phyloP scores from a whole-genome alignment of 2,113 vertebrate species.

The Dinomys branickii region DNA sequence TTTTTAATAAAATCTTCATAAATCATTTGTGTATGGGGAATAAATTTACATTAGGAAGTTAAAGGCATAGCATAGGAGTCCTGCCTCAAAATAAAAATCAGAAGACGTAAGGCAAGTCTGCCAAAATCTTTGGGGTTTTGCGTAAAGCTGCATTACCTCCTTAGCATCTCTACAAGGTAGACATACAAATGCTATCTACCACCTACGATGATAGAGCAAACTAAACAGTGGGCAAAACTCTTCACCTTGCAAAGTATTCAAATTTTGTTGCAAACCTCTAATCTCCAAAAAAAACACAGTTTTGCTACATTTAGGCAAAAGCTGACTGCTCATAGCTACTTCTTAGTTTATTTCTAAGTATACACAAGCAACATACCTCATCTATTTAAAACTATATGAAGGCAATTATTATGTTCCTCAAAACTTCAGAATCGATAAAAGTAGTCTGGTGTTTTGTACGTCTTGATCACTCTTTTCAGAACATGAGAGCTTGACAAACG shows the following conservation, averaged over 20 bases:
- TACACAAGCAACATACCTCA: not conserved
- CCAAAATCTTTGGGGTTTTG: not conserved
- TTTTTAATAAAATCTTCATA: not conserved
- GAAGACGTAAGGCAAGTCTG: not conserved
- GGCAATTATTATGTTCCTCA: not conserved
- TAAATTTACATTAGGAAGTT: not conserved
- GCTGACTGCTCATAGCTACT: not conserved
- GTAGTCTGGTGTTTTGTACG: not conserved
- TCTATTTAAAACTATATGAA: not conserved
- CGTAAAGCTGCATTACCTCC: not conserved
- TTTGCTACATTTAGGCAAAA: not conserved
- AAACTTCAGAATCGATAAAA: not conserved
- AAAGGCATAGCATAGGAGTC: not conserved
- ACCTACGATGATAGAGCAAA: not conserved
- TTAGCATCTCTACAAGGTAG: not conserved
- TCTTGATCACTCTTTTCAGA: not conserved
- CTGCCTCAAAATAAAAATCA: not conserved
- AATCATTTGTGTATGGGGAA: not conserved
- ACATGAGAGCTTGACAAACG: not conserved
- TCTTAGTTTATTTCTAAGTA: not conserved
- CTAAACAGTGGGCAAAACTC: not conserved
- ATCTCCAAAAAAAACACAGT: not conserved
- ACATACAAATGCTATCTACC: not conserved
- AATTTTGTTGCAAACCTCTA: not conserved
- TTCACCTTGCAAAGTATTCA: not conserved